Evolutionary conservation across 2,113 vertebrate genomes (phyloP), one percentile per base, ranked within the genome.

Genomic region (Dunckerocampus dactyliophorus): DNA sequence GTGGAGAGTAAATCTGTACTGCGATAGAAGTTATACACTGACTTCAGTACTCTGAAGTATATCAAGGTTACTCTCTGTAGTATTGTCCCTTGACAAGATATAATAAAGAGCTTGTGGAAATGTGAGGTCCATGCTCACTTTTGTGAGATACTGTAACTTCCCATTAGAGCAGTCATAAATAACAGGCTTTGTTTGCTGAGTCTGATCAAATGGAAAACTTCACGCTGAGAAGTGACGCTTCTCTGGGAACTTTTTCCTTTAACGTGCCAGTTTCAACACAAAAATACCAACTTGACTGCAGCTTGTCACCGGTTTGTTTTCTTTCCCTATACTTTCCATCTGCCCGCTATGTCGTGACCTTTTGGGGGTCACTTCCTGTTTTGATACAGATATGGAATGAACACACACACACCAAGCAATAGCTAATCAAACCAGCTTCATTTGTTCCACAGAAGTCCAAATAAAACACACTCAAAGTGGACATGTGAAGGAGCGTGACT

Each of bases 351-450:
- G 5, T 24, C 12, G 13, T 4, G 22, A 47, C 15, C 22, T 62
- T 57, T 51, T 56, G 24, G 9, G 47, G 65, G 67, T 78, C 63
- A 66, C 63, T 76, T 85, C 81, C 76, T 83, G 76, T 72, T 78
- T 71, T 47, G 14, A 31, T 60, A 48, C 15, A n/a, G 5, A 17
- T 21, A 8, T 13, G 34, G 34, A 39, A 42, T 37, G 14, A 42
- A 19, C 22, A 21, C 19, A 20, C 55, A 57, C 31, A 14, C 9
- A 20, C 37, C n/a, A 39, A 37, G 16, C 19, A 10, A 56, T n/a
- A 10, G 39, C 39, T 43, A 13, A 12, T 15, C 6, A 13, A 57
- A 42, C 12, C 11, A 21, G 11, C 55, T 42, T 22, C 39, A 21
- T 43, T 39, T 43, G 39, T 43, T 43, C n/a, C 37, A 21, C 1